phyloP scores from a whole-genome alignment of 2,113 vertebrate species.

The Pteropus alecto region DNA sequence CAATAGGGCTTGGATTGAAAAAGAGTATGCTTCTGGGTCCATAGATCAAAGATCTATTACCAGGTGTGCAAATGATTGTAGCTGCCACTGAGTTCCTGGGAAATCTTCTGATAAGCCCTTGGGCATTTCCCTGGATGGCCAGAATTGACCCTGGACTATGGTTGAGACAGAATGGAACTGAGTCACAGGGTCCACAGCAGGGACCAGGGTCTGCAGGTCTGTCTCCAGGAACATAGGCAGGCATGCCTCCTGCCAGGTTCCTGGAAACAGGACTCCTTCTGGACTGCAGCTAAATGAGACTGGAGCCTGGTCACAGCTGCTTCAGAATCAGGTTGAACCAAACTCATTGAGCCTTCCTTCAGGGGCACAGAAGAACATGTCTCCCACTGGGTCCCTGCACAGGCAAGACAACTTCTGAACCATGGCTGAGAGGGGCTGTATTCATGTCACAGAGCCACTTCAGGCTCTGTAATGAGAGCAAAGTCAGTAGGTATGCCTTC shows the following conservation, averaged over 20 bases:
- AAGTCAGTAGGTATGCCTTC: too few relatives aligned
- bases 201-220: not conserved
- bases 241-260: not conserved
- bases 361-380: too few relatives aligned
- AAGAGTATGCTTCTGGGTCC: not conserved
- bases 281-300: not conserved
- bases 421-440: too few relatives aligned
- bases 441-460: too few relatives aligned
- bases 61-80: not conserved
- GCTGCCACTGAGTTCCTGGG: not conserved
- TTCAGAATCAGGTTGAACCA: too few relatives aligned
- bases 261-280: not conserved
- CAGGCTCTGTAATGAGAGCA: too few relatives aligned
- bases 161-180: not conserved
- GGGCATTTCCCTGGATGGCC: not conserved
- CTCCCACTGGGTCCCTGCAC: too few relatives aligned
- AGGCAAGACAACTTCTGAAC: too few relatives aligned
- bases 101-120: not conserved
- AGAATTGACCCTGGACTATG: not conserved
- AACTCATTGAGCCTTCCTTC: too few relatives aligned
- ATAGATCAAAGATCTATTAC: not conserved
- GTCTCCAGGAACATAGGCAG: not conserved
- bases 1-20: not conserved
- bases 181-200: not conserved
- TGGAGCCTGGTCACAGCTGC: not conserved